Evolutionary conservation across 2,888 invertebrate species (phyloP), one percentile per base, ranked within the genome.

Genomic region (Frankliniella intonsa): DNA sequence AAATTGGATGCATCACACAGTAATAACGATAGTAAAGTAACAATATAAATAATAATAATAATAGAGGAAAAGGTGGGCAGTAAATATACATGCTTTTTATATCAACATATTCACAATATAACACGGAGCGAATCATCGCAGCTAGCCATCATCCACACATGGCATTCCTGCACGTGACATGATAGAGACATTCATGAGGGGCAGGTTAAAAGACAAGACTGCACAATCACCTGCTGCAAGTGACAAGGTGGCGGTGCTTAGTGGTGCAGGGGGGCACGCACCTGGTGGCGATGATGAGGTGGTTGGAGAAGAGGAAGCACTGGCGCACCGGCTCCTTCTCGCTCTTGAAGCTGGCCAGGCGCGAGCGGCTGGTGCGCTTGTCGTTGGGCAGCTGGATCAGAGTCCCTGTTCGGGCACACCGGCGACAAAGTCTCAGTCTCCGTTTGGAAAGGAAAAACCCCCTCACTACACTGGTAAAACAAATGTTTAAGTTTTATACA

Each of bases 241-340:
- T 76, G 69, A 76, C 22, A 25, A 76, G 25, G 69, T 76, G 25
- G 69, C 69, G 69, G 69, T 76, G 69, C 25, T 76, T 76, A 25
- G 69, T 76, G 69, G 69, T 76, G 69, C 69, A 76, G 69, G 69
- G 69, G 69, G 80, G 80, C 50, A 83, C 82, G 85, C 90, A 91
- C 88, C 94, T 90, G 3, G 95, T 96, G 1, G 96, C 94, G 81
- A 97, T 90, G 84, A 97, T 92, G 84, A 97, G 90, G 87, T 96
- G 95, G 90, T 96, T 96, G 84, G 96, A 96, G 89, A 97, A 97
- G 27, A 97, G 91, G 87, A 95, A 97, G 84, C 96, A 96, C 87
- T 96, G 96, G 0, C 97, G 90, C 3, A 93, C 88, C 11, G 90
- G 90, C 86, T 94, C 94, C 85, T 93, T 93, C 85, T 94, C 93